These are phyloP conservation scores for Sparus aurata DNA, from an alignment of 2,797 vertebrate genomes.

Conservation along the genomic window DNA sequence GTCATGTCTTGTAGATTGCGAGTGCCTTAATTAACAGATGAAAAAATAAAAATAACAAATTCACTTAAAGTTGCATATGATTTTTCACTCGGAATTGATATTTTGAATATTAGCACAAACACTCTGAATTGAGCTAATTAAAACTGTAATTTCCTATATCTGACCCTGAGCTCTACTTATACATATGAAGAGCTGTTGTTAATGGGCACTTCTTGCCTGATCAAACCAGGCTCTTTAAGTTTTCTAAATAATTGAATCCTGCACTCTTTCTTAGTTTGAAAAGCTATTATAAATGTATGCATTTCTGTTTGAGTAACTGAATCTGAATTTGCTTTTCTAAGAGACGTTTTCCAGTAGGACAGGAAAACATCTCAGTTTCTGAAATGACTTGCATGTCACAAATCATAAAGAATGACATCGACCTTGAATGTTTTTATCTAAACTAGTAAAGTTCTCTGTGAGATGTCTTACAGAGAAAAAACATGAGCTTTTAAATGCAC, in stretches of 20 bases:
- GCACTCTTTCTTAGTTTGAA: background rate
- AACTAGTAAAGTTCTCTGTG: background rate
- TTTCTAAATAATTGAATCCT: background rate
- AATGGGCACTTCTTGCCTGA: constrained; percentile 5
- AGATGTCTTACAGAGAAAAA: background rate
- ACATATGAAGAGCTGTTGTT: constrained; percentile 1
- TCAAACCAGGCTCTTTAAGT: background rate
- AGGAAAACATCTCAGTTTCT: background rate
- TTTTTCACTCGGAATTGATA: background rate
- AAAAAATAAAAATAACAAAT: background rate
- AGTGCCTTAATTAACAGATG: background rate
- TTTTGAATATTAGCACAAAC: background rate
- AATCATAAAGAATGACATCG: background rate
- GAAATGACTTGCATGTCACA: background rate
- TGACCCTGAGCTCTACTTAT: background rate
- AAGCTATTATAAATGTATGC: background rate
- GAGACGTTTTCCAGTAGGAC: background rate
- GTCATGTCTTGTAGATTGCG: constrained; percentile 12
- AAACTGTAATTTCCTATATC: constrained; percentile 2
- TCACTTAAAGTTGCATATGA: background rate
- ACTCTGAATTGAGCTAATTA: background rate
- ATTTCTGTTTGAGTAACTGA: background rate
- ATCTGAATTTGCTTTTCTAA: background rate
- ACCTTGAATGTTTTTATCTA: background rate
- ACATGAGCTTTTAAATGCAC: constrained; percentile 10